A percentile compares a stretch with the other conserved stretches of the same genome.
phyloP scores from a whole-genome alignment of 2,888 invertebrate species.

The Oscheius sp. region DNA sequence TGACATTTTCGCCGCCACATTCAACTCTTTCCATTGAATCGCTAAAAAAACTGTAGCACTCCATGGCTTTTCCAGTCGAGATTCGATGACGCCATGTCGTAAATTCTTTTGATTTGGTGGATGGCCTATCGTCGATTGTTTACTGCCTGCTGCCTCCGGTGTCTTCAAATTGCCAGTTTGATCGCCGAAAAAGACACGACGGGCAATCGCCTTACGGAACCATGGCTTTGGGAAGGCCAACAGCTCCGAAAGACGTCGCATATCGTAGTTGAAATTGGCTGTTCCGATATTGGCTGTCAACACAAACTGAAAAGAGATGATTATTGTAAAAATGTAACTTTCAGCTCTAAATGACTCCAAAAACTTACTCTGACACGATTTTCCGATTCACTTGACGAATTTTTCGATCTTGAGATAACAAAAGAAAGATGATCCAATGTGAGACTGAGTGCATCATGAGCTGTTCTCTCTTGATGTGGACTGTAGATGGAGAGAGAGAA shows the following conservation, averaged over 20 bases:
- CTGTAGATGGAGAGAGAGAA: constrained; percentile 98
- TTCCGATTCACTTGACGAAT: constrained; percentile 53
- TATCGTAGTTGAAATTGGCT: constrained; percentile 91
- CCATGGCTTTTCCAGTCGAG: constrained; percentile 36
- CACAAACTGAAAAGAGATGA: constrained; percentile 55
- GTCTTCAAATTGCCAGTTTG: constrained; percentile 35
- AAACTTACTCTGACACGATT: constrained; percentile 57
- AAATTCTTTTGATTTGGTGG: background rate
- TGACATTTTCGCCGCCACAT: constrained; percentile 96
- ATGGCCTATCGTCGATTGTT: constrained; percentile 11
- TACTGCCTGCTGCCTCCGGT: constrained; percentile 8
- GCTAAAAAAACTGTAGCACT: constrained; percentile 79
- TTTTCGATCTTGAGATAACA: constrained; percentile 62
- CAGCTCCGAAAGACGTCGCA: constrained; percentile 94
- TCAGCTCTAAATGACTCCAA: background rate
- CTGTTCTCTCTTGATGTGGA: constrained; percentile 76
- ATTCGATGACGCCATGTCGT: background rate
- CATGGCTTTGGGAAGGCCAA: constrained; percentile 97
- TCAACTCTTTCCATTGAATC: constrained; percentile 91
- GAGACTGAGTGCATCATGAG: constrained; percentile 56
- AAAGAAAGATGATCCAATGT: constrained; percentile 62
- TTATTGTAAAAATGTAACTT: constrained; percentile 23
- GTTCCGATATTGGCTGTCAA: constrained; percentile 66
- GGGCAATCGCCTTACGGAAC: constrained; percentile 80
- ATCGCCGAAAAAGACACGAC: constrained; percentile 91